These are phyloP conservation scores for Microtus pennsylvanicus DNA, from an alignment of 2,113 vertebrate species.

Conservation along the genomic window DNA sequence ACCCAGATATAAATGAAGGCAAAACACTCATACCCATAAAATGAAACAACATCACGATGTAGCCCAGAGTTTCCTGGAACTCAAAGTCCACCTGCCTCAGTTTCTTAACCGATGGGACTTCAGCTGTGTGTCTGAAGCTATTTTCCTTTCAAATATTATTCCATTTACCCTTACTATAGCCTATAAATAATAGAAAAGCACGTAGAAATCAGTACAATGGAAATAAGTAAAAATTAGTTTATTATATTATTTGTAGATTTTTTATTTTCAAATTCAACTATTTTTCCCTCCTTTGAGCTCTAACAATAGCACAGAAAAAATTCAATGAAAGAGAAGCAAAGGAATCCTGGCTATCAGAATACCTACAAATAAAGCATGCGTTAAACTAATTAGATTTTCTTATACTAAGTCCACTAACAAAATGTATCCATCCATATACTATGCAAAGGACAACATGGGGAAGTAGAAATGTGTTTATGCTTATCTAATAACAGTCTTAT, in stretches of 20 bases:
- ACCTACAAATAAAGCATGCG: neutral
- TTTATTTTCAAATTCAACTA: neutral
- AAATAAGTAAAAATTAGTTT: conserved; percentile 17
- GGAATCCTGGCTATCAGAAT: neutral
- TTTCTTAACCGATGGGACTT: neutral
- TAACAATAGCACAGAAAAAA: neutral
- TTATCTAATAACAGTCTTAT: neutral
- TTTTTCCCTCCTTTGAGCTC: neutral
- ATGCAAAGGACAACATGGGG: neutral
- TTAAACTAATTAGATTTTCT: neutral
- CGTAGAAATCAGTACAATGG: neutral
- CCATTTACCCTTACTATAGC: neutral
- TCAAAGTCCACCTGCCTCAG: neutral
- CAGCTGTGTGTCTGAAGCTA: neutral
- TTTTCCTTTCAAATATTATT: neutral
- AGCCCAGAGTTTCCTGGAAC: neutral
- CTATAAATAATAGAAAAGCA: neutral
- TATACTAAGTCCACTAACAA: neutral
- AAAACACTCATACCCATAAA: neutral
- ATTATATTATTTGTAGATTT: neutral
- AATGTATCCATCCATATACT: neutral
- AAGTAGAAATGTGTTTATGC: neutral
- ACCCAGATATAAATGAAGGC: neutral
- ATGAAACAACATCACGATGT: neutral
- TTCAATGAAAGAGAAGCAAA: conserved; percentile 22